Conservation (phyloP, 2,888 invertebrate species). For the Eurytoma adleriae region DNA sequence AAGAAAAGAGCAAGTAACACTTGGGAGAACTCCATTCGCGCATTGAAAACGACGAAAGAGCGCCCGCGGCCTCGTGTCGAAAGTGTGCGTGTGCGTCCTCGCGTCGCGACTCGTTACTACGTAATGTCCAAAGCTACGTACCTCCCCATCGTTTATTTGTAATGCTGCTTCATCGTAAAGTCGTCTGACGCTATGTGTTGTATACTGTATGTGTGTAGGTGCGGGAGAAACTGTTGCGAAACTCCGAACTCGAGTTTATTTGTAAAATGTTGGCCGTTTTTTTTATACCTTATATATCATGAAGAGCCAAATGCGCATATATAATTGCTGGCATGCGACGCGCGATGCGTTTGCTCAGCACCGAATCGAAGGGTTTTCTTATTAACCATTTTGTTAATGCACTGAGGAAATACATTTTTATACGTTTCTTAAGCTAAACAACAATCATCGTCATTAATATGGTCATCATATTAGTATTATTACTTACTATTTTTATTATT, state of each 20-base stretch:
- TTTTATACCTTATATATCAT: constrained; percentile 33
- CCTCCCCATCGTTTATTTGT: constrained; percentile 48
- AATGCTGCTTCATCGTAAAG: constrained; percentile 50
- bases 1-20: constrained; percentile 29
- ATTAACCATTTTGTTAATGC: constrained; percentile 31
- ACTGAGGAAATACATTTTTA: constrained; percentile 21
- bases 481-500: constrained; percentile 48
- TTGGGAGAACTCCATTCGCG: constrained; percentile 32
- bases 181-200: constrained; percentile 50
- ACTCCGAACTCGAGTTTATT: constrained; percentile 30
- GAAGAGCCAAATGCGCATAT: constrained; percentile 39
- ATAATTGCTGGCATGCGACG: constrained; percentile 9
- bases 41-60: constrained; percentile 34
- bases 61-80: not conserved
- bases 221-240: constrained; percentile 54
- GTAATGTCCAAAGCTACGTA: constrained; percentile 57
- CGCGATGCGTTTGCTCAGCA: constrained; percentile 40
- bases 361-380: constrained; percentile 32
- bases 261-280: constrained; percentile 42
- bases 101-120: constrained; percentile 48
- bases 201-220: constrained; percentile 51
- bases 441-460: constrained; percentile 23
- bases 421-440: constrained; percentile 12
- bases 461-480: constrained; percentile 35
- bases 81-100: constrained; percentile 10